Percentiles rank a stretch among this genome's conserved stretches.
Conservation (phyloP, 1,140 invertebrate genomes). For the Trichonephila clavata region DNA sequence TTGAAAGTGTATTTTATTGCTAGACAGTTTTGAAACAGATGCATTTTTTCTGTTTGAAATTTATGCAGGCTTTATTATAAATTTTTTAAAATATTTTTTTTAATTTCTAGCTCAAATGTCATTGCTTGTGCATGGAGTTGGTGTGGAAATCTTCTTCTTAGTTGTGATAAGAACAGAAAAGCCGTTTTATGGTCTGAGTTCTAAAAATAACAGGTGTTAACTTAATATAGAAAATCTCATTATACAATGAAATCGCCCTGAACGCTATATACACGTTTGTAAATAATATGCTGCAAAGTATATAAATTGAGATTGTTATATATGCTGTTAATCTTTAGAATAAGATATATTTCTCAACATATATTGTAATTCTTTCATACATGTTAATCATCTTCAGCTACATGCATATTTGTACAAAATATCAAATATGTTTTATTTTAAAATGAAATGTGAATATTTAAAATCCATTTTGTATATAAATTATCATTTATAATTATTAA, state of each 20-base stretch:
- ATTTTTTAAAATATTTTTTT: slow-evolving; percentile 78
- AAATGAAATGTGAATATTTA: not conserved
- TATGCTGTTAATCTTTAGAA: slow-evolving; percentile 13
- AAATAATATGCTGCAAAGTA: slow-evolving; percentile 24
- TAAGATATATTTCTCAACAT: not conserved
- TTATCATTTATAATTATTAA: not conserved
- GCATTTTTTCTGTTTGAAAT: not conserved
- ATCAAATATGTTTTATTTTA: not conserved
- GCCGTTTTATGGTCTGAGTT: slow-evolving; percentile 89
- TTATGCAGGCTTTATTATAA: not conserved
- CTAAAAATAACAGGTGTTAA: not conserved
- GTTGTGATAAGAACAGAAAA: slow-evolving; percentile 92
- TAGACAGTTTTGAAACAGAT: not conserved
- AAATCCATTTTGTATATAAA: not conserved
- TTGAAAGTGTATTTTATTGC: not conserved
- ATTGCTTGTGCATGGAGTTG: slow-evolving; percentile 96
- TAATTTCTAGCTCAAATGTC: slow-evolving; percentile 86
- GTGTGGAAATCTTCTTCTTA: slow-evolving; percentile 90
- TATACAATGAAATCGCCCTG: not conserved
- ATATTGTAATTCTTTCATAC: not conserved
- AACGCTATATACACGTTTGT: slow-evolving; percentile 26
- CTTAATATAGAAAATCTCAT: not conserved
- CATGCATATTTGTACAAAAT: slow-evolving; percentile 24
- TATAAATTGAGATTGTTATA: slow-evolving; percentile 1
- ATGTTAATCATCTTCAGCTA: not conserved